phyloP scores from a whole-genome alignment of 1,140 invertebrate species.

The Mamestra configurata region DNA sequence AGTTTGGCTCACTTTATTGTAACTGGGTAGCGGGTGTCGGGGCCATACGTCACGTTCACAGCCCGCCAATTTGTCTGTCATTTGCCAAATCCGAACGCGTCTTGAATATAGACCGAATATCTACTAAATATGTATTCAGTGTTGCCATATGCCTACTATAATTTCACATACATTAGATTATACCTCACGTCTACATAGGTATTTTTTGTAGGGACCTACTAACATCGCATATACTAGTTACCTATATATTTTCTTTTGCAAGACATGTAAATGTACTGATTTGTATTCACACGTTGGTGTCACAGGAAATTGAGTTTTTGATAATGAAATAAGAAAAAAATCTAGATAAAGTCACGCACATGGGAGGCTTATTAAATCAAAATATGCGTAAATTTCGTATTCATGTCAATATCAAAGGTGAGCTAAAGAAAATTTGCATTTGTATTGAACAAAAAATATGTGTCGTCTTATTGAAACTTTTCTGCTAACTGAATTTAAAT shows the following conservation, averaged over 20 bases:
- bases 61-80: conserved; percentile 73
- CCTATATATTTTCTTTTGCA: not conserved
- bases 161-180: conserved; percentile 54
- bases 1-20: conserved; percentile 57
- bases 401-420: conserved; percentile 25
- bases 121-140: conserved; percentile 65
- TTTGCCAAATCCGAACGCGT: conserved; percentile 70
- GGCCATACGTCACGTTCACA: conserved; percentile 68
- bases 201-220: conserved; percentile 46
- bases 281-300: conserved; percentile 47
- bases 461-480: not conserved
- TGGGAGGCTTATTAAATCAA: conserved; percentile 38
- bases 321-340: conserved; percentile 46
- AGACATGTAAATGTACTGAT: conserved; percentile 41
- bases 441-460: conserved; percentile 36
- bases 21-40: conserved; percentile 56
- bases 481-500: not conserved
- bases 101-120: conserved; percentile 63
- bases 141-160: conserved; percentile 53
- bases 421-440: conserved; percentile 6
- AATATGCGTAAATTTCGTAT: conserved; percentile 34
- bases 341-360: conserved; percentile 45
- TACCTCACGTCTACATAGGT: conserved; percentile 47
- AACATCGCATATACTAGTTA: not conserved
- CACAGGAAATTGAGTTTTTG: conserved; percentile 41